These are phyloP conservation scores for Salarias fasciatus DNA, from an alignment of 2,797 vertebrate species.

Conservation along the genomic window DNA sequence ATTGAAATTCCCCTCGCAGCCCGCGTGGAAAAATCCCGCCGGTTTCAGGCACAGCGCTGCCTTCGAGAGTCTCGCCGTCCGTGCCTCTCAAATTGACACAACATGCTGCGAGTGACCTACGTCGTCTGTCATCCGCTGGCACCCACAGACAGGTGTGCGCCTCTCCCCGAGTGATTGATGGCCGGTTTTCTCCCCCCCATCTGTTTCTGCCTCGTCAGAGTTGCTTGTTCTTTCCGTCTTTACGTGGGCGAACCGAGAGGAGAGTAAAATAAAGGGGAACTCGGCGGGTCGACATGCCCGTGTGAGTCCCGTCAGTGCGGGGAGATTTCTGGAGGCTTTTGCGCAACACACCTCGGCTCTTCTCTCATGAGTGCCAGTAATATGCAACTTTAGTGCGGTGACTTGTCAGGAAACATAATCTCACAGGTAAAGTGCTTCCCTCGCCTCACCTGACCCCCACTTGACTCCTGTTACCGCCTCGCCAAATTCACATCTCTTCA, in stretches of 20 bases:
- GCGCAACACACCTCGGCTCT: neutral
- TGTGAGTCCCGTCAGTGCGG: neutral
- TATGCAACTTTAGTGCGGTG: neutral
- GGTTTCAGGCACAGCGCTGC: constrained; percentile 16
- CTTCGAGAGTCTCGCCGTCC: constrained; percentile 19
- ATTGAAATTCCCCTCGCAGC: neutral
- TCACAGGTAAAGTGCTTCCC: constrained; percentile 32
- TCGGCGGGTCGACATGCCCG: neutral
- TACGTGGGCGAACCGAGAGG: constrained; percentile 6
- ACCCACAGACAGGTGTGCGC: constrained; percentile 72
- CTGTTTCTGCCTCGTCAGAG: constrained; percentile 60
- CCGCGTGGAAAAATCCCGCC: constrained; percentile 13
- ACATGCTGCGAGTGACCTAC: constrained; percentile 53
- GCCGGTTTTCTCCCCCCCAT: constrained; percentile 45
- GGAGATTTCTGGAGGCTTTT: constrained; percentile 5
- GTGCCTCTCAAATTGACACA: constrained; percentile 42
- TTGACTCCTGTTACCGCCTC: constrained; percentile 2
- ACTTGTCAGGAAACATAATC: constrained; percentile 43
- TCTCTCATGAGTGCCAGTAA: neutral
- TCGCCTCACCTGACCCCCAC: constrained; percentile 11
- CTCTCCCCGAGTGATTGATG: constrained; percentile 54
- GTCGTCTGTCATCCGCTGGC: constrained; percentile 72
- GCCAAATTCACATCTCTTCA: constrained; percentile 36
- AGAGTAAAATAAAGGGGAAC: constrained; percentile 1
- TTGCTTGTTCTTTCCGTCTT: constrained; percentile 50